Evolutionary conservation across 2,797 vertebrate species (phyloP), one percentile per base, ranked within the genome.

Genomic region (Neosalanx taihuensis): DNA sequence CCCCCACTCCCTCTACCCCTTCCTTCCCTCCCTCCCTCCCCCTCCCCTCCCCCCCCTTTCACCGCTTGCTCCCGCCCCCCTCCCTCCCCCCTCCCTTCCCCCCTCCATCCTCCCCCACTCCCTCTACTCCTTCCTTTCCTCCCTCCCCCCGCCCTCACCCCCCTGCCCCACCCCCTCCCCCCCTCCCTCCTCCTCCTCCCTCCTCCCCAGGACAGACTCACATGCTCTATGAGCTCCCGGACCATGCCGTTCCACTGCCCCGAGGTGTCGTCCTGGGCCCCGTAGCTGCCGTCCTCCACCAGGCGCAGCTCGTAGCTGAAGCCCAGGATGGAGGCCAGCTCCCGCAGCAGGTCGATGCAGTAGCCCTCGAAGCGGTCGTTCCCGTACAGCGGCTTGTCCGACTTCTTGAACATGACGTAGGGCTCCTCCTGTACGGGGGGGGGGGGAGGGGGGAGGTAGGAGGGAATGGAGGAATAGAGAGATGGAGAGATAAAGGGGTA

Each of bases 241-340:
- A 99, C 92, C 94, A 99, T 97, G 79, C 97, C 97, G 71, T 99
- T 99, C 97, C 97, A 99, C 73, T 98, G 97, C 89, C 96, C 96
- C 0, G 93, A 95, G 85, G 91, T 92, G 82, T 99, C 97, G 82
- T 99, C 97, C 83, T 97, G 97, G 12, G 95, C 95, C 26, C 97
- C 97, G 1, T 97, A 99, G 85, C 94, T 96, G 23, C 96, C 96
- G 60, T 99, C 97, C 67, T 98, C 97, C 73, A 98, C 97, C 79
- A 98, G 91, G 4, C 93, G 95, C 76, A 99, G 89, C 89, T 99
- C 97, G 72, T 98, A 99, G 9, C 92, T 94, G 86, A 99, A 99
- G 84, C 97, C 97, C 87, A 99, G 93, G 76, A 99, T 98, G 83
- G 90, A 94, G 78, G 97, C 93, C 72, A 99, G 89, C 87, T 99